Evolutionary conservation across 1,140 invertebrate species (phyloP).

Genomic region (Portunus trituberculatus): DNA sequence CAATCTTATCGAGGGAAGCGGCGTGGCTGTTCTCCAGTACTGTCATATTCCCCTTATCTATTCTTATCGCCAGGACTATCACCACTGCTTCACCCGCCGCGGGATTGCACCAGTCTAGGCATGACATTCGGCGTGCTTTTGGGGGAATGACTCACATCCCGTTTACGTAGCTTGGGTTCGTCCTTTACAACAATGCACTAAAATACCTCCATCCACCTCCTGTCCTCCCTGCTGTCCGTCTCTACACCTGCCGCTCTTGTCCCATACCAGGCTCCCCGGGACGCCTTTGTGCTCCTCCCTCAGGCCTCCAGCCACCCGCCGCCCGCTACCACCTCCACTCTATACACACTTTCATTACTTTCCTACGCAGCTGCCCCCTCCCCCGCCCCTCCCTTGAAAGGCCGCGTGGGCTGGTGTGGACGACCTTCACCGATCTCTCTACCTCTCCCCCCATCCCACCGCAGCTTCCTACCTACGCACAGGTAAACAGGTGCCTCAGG

Average conservation of each 20-base stretch:
- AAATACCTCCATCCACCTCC: not conserved
- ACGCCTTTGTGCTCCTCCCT: not conserved
- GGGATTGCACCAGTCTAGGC: too few relatives aligned
- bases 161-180: not conserved
- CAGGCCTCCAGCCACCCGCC: not conserved
- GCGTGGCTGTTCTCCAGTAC: not conserved
- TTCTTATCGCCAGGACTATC: not conserved
- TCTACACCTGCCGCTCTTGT: not conserved
- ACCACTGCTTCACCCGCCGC: not conserved
- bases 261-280: not conserved
- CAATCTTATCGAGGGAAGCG: not conserved
- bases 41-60: not conserved
- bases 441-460: not conserved
- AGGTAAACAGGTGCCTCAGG: slow-evolving; percentile 5
- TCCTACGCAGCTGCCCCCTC: not conserved
- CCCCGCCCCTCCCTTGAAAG: not conserved
- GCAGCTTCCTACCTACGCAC: slow-evolving; percentile 4
- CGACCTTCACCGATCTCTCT: not conserved
- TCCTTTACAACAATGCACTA: not conserved
- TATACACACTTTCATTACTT: slow-evolving; percentile 24
- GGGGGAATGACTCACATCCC: not conserved
- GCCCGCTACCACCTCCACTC: not conserved
- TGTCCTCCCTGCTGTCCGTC: not conserved
- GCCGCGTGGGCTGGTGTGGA: not conserved
- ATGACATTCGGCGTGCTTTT: not conserved